Conservation (phyloP, 2,797 vertebrate genomes). For the Tarsius wallacei region DNA sequence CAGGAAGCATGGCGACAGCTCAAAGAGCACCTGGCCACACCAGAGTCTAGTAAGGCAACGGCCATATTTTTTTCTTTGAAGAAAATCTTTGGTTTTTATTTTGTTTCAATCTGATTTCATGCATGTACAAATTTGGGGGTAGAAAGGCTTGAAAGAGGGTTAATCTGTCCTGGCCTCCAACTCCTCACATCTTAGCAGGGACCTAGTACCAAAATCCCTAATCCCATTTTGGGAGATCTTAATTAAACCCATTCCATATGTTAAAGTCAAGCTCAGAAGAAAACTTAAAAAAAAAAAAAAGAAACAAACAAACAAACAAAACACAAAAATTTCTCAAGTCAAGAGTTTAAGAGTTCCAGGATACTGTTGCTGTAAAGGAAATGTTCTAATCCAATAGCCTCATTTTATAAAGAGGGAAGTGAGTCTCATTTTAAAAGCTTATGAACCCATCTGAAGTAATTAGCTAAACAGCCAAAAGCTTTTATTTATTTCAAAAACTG, state of each 20-base stretch:
- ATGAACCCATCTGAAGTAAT: neutral
- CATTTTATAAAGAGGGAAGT: conserved; percentile 15
- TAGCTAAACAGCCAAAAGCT: neutral
- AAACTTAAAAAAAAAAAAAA: neutral
- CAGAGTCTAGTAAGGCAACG: no score
- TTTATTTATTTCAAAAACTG: conserved; percentile 30
- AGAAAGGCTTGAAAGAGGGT: neutral
- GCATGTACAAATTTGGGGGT: neutral
- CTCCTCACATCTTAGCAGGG: neutral
- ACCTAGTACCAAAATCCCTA: neutral
- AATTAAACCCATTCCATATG: conserved; percentile 32
- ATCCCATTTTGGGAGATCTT: conserved; percentile 4
- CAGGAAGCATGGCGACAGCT: no score
- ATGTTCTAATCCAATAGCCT: neutral
- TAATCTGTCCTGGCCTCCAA: neutral
- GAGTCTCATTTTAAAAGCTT: neutral
- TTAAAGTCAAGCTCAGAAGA: conserved; percentile 51
- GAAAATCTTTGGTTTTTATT: neutral
- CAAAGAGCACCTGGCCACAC: no score
- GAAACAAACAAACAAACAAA: neutral
- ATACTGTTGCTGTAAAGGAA: neutral
- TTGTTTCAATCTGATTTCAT: conserved; percentile 43
- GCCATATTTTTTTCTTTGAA: neutral
- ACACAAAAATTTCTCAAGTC: neutral
- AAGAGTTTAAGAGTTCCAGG: neutral